Percentiles rank a stretch among this genome's conserved stretches.
Conservation (phyloP, 2,113 vertebrate species). For the Otocyon megalotis region DNA sequence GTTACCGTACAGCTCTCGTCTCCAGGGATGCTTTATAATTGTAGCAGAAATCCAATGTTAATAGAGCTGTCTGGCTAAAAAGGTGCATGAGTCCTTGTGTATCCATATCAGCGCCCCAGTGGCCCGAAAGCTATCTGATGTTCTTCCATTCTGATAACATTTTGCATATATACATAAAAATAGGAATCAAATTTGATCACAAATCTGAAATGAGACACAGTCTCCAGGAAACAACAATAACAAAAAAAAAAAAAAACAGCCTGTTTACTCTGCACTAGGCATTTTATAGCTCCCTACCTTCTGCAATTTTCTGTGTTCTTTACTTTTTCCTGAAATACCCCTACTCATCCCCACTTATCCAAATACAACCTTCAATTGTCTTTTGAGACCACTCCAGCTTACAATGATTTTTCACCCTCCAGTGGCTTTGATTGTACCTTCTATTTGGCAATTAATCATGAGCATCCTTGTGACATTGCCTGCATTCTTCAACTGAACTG, state of each 20-base stretch:
- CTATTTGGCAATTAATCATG: slow-evolving; percentile 19
- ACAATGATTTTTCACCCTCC: slow-evolving; percentile 13
- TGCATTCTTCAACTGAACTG: background rate
- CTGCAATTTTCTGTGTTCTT: background rate
- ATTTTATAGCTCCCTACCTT: background rate
- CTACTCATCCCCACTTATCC: background rate
- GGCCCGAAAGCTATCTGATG: slow-evolving; percentile 46
- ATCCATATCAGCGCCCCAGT: slow-evolving; percentile 12
- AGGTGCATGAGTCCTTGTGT: background rate
- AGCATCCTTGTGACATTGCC: background rate
- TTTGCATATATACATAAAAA: slow-evolving; percentile 48
- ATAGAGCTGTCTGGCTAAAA: slow-evolving; percentile 67
- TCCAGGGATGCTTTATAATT: slow-evolving; percentile 72
- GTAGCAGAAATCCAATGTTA: slow-evolving; percentile 69
- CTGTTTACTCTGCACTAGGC: background rate
- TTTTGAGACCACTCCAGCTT: background rate
- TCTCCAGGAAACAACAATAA: background rate
- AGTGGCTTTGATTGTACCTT: background rate
- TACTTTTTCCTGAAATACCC: background rate
- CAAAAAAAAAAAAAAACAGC: background rate
- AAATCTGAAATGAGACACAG: background rate
- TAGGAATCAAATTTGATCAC: background rate
- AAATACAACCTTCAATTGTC: background rate
- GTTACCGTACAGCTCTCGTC: slow-evolving; percentile 60
- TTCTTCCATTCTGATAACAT: slow-evolving; percentile 59